Evolutionary conservation across 2,113 vertebrate genomes (phyloP).

Genomic region (Stigmatopora argus): DNA sequence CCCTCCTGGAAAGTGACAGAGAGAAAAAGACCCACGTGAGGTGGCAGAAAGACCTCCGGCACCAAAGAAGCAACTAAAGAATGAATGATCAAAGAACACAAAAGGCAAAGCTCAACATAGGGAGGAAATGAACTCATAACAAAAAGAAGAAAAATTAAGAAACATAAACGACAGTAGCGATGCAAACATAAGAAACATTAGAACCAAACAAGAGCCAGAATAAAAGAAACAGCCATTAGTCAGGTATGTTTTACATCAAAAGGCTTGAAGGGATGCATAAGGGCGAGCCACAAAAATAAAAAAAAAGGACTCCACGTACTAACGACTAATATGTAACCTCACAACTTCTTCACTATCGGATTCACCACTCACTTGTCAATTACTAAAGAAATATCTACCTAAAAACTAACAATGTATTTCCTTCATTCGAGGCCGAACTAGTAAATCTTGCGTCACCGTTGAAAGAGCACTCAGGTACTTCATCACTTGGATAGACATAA

Average conservation of each 20-base stretch:
- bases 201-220: constrained; percentile 67
- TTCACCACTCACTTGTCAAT: constrained; percentile 1
- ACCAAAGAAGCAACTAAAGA: constrained; percentile 52
- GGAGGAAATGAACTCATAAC: constrained; percentile 42
- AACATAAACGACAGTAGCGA: constrained; percentile 59
- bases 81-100: constrained; percentile 42
- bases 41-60: constrained; percentile 8
- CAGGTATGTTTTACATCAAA: constrained; percentile 68
- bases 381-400: neutral
- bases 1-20: constrained; percentile 88
- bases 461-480: neutral
- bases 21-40: constrained; percentile 56
- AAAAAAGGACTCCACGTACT: constrained; percentile 20
- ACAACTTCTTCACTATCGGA: neutral
- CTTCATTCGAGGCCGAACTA: neutral
- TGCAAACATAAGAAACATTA: constrained; percentile 65
- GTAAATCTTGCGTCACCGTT: neutral
- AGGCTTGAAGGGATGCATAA: constrained; percentile 69
- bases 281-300: constrained; percentile 52
- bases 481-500: too few relatives aligned
- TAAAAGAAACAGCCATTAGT: constrained; percentile 60
- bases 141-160: constrained; percentile 29
- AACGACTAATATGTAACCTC: neutral
- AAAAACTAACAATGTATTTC: neutral
- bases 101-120: constrained; percentile 61